Evolutionary conservation across 2,797 vertebrate genomes (phyloP).

Genomic region (Xenentodon cancila): DNA sequence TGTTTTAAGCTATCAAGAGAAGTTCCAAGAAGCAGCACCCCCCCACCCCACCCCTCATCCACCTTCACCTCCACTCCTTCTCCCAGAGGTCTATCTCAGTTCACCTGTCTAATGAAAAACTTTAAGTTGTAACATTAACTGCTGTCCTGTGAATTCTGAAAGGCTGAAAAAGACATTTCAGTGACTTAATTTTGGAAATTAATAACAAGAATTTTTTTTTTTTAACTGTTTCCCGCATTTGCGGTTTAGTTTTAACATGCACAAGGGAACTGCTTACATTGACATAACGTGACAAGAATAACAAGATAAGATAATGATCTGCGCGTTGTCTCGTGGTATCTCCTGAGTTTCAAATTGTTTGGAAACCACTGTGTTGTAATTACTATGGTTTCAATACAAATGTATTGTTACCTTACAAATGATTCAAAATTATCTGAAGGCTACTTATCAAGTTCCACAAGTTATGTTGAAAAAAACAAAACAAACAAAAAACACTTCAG

Average conservation of each 20-base stretch:
- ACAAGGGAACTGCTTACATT: neutral
- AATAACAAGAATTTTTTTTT: neutral
- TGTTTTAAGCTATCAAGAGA: neutral
- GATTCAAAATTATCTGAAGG: neutral
- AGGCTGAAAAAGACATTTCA: neutral
- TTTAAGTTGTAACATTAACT: neutral
- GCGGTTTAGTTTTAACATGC: neutral
- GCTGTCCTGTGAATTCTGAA: neutral
- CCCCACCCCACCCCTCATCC: too few species aligned
- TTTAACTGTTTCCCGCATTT: neutral
- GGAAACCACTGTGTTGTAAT: neutral
- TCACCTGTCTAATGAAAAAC: neutral
- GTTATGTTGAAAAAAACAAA: neutral
- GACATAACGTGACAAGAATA: conserved; percentile 6
- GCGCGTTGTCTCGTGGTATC: neutral
- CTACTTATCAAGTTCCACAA: neutral
- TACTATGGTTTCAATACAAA: neutral
- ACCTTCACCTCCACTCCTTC: too few species aligned
- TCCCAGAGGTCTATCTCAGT: neutral
- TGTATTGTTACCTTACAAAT: neutral
- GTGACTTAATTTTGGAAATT: neutral
- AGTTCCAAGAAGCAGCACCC: neutral
- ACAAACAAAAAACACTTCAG: neutral
- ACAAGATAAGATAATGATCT: conserved; percentile 29
- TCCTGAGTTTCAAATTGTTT: neutral